Percentiles rank a stretch among this genome's conserved stretches.
Conservation (phyloP, 2,113 vertebrate species). For the Proterorhinus semilunaris region DNA sequence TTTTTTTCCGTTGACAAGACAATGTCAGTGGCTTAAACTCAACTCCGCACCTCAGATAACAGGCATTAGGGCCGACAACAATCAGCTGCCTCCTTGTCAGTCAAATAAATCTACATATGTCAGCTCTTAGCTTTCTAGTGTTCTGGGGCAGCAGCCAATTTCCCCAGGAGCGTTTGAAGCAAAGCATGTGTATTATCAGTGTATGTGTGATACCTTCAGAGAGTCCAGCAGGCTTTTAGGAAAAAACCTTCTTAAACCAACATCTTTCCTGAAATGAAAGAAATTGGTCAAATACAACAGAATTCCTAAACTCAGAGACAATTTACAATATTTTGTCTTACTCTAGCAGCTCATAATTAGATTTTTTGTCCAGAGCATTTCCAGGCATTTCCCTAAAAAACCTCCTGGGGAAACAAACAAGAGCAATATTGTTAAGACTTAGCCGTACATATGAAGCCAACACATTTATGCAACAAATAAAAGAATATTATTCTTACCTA, state of each 20-base stretch:
- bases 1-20: conserved; percentile 17
- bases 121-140: conserved; percentile 17
- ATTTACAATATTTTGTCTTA: conserved; percentile 74
- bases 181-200: neutral
- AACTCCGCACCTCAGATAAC: conserved; percentile 47
- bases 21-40: conserved; percentile 40
- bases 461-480: neutral
- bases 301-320: neutral
- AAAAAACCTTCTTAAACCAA: conserved; percentile 96
- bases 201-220: conserved; percentile 87
- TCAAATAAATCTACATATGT: conserved; percentile 16
- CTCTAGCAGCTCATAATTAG: conserved; percentile 98
- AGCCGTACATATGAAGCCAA: neutral
- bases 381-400: conserved; percentile 97
- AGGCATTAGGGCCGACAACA: conserved; percentile 44
- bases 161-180: neutral
- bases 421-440: neutral
- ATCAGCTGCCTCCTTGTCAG: conserved; percentile 31
- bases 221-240: conserved; percentile 96
- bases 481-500: conserved; percentile 88
- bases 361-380: conserved; percentile 98
- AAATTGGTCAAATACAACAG: neutral
- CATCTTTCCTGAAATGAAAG: conserved; percentile 85
- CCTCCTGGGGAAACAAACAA: conserved; percentile 77
- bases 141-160: neutral